A percentile compares a stretch with the other conserved stretches of the same genome.
These are phyloP conservation scores for Tupiocoris notatus DNA, from an alignment of 2,888 invertebrate species.

Conservation along the genomic window DNA sequence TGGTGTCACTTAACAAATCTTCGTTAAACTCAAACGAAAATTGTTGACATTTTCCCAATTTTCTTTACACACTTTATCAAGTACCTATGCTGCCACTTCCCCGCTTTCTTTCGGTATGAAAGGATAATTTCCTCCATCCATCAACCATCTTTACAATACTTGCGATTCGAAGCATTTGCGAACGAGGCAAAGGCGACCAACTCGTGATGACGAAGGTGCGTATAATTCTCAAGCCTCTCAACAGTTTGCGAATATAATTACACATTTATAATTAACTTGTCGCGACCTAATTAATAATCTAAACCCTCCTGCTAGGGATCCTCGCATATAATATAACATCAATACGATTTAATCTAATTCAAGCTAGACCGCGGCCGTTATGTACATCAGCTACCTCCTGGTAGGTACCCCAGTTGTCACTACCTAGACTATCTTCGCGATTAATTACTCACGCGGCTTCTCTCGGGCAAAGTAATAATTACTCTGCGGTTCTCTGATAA, in stretches of 20 bases:
- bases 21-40: too few relatives aligned
- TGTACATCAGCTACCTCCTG: background rate
- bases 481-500: constrained; percentile 17
- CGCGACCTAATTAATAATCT: constrained; percentile 31
- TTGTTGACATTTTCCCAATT: too few relatives aligned
- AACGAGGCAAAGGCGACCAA: background rate
- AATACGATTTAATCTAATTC: constrained; percentile 34
- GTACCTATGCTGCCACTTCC: too few relatives aligned
- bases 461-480: background rate
- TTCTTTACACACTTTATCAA: too few relatives aligned
- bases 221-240: background rate
- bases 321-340: constrained; percentile 15
- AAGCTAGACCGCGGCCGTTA: constrained; percentile 5
- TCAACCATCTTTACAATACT: too few relatives aligned
- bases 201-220: background rate
- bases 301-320: constrained; percentile 2
- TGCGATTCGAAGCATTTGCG: too few relatives aligned
- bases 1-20: too few relatives aligned
- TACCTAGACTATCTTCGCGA: background rate
- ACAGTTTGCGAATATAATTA: constrained; percentile 31
- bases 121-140: too few relatives aligned
- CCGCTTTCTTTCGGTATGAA: too few relatives aligned
- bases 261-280: constrained; percentile 38
- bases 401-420: background rate
- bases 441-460: constrained; percentile 2